Conservation (phyloP, 64 coral and sea anemone species). For the Montipora efflorescens region DNA sequence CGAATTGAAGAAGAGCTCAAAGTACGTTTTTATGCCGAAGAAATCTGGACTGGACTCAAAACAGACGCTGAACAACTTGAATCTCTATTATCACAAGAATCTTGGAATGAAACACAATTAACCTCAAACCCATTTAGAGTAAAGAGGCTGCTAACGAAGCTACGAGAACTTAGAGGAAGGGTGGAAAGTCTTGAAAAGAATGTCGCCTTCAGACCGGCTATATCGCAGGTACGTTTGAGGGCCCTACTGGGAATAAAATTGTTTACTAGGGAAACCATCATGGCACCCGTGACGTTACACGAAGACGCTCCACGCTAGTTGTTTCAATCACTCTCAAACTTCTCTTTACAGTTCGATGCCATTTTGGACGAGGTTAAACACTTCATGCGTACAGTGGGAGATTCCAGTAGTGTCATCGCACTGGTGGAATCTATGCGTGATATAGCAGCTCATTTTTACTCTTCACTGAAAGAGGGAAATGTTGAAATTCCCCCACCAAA, state of each 20-base stretch:
- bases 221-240: slow-evolving; percentile 73
- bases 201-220: slow-evolving; percentile 74
- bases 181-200: slow-evolving; percentile 42
- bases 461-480: slow-evolving; percentile 2
- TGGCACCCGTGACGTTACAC: no score
- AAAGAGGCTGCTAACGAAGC: slow-evolving; percentile 29
- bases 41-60: slow-evolving; percentile 78
- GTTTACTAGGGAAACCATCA: no score
- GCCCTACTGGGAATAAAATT: background rate
- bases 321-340: background rate
- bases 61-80: slow-evolving; percentile 28
- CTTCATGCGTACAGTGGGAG: slow-evolving; percentile 68
- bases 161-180: slow-evolving; percentile 41
- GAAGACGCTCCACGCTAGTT: rapidly evolving
- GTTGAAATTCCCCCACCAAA: slow-evolving; percentile 1
- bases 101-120: slow-evolving; percentile 34
- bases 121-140: slow-evolving; percentile 82
- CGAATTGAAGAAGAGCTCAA: slow-evolving; percentile 76
- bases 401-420: slow-evolving; percentile 14
- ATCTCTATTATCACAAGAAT: slow-evolving; percentile 23
- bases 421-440: background rate
- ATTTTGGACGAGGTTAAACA: slow-evolving; percentile 72
- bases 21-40: slow-evolving; percentile 79
- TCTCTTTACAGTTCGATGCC: slow-evolving; percentile 70
- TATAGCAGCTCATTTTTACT: background rate